phyloP scores from a whole-genome alignment of 2,113 vertebrate species.

The Scartelaos histophorus region DNA sequence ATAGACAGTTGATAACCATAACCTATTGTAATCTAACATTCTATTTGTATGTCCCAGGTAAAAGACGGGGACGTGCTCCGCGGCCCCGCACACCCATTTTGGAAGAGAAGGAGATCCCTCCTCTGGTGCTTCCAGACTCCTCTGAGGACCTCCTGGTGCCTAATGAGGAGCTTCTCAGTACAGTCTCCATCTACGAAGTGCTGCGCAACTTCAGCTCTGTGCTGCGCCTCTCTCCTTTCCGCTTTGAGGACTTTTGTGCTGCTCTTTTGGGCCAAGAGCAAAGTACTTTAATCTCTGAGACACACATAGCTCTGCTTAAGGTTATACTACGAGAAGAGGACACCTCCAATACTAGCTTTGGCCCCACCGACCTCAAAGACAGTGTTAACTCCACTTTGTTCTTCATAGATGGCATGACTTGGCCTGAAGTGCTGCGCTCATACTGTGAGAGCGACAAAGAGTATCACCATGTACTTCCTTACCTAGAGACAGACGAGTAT shows the following conservation, averaged over 20 bases:
- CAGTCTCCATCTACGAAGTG: slow-evolving; percentile 93
- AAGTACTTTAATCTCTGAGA: slow-evolving; percentile 96
- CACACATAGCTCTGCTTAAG: slow-evolving; percentile 91
- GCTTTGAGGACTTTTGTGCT: slow-evolving; percentile 98
- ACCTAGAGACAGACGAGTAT: slow-evolving; percentile 92
- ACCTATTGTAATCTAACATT: background rate
- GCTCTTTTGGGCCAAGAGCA: slow-evolving; percentile 95
- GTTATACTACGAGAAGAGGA: slow-evolving; percentile 96
- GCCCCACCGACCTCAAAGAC: slow-evolving; percentile 96
- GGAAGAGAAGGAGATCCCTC: slow-evolving; percentile 93
- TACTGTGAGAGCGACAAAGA: slow-evolving; percentile 97
- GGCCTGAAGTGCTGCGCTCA: slow-evolving; percentile 93
- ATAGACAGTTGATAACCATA: background rate
- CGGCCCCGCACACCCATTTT: slow-evolving; percentile 91
- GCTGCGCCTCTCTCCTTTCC: slow-evolving; percentile 93
- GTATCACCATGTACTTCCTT: slow-evolving; percentile 90
- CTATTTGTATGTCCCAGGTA: slow-evolving; percentile 69
- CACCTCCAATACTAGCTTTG: slow-evolving; percentile 96
- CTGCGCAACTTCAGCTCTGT: slow-evolving; percentile 95
- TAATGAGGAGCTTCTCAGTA: slow-evolving; percentile 90
- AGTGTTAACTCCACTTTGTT: slow-evolving; percentile 97
- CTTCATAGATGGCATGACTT: slow-evolving; percentile 98
- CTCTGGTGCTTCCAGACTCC: slow-evolving; percentile 88
- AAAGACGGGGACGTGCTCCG: slow-evolving; percentile 83
- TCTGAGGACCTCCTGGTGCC: slow-evolving; percentile 96